phyloP scores from a whole-genome alignment of 1,140 invertebrate species.

The Sitobion miscanthi region DNA sequence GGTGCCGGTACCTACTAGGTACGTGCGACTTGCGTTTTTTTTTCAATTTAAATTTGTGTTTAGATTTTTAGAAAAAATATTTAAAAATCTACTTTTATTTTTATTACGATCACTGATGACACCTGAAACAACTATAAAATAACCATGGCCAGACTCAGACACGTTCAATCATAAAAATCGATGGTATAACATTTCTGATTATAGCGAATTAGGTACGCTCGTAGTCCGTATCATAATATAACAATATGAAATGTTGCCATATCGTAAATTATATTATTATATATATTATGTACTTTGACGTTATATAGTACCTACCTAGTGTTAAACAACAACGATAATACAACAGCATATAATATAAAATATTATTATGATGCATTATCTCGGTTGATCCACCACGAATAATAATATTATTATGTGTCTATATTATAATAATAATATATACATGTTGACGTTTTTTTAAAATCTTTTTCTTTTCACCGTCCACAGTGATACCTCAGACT shows the following conservation, averaged over 20 bases:
- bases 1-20: too few relatives aligned
- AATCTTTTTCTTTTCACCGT: slow-evolving; percentile 50
- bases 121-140: too few relatives aligned
- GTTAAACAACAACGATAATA: background rate
- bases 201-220: background rate
- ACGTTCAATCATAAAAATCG: too few relatives aligned
- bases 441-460: background rate
- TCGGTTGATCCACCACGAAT: background rate
- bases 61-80: background rate
- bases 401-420: background rate
- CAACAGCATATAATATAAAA: background rate
- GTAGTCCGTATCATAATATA: background rate
- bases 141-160: too few relatives aligned
- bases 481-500: slow-evolving; percentile 89
- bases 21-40: too few relatives aligned
- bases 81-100: background rate
- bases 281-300: background rate
- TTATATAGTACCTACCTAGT: background rate
- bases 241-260: background rate
- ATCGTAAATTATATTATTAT: background rate
- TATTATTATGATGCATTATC: background rate
- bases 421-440: background rate
- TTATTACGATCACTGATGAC: background rate
- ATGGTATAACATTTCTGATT: background rate
- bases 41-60: background rate